Conservation (phyloP, 2,888 invertebrate genomes). For the Metellina segmentata region DNA sequence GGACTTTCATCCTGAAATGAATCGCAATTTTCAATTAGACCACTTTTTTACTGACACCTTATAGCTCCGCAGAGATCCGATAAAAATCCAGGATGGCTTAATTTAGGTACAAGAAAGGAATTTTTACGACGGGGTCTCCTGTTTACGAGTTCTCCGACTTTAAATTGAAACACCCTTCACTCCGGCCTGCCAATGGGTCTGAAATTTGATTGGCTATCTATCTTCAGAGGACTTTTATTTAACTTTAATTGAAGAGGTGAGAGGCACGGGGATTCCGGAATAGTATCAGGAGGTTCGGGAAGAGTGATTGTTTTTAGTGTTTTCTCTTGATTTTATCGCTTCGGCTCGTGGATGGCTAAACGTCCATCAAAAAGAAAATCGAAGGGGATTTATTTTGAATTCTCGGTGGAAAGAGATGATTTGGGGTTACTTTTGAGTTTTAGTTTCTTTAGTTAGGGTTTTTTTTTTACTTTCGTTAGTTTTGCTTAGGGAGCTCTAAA, state of each 20-base stretch:
- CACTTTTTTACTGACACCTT: conserved; percentile 32
- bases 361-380: neutral
- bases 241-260: conserved; percentile 54
- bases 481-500: neutral
- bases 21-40: conserved; percentile 49
- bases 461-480: neutral
- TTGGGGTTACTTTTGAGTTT: neutral
- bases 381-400: neutral
- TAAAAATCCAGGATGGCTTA: conserved; percentile 31
- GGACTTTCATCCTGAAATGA: conserved; percentile 10
- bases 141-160: conserved; percentile 36
- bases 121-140: conserved; percentile 28
- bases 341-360: neutral
- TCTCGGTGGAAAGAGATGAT: no score
- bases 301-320: neutral
- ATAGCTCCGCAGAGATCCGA: conserved; percentile 11
- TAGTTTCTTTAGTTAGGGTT: neutral
- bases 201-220: conserved; percentile 48
- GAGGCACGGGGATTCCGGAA: conserved; percentile 1
- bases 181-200: conserved; percentile 1
- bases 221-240: conserved; percentile 51
- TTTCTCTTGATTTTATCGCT: neutral
- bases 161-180: conserved; percentile 35
- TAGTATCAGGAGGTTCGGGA: neutral
- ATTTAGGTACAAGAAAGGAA: conserved; percentile 27